These are phyloP conservation scores for Trichopoda pennipes DNA, from an alignment of 2,888 invertebrate genomes.

Conservation along the genomic window DNA sequence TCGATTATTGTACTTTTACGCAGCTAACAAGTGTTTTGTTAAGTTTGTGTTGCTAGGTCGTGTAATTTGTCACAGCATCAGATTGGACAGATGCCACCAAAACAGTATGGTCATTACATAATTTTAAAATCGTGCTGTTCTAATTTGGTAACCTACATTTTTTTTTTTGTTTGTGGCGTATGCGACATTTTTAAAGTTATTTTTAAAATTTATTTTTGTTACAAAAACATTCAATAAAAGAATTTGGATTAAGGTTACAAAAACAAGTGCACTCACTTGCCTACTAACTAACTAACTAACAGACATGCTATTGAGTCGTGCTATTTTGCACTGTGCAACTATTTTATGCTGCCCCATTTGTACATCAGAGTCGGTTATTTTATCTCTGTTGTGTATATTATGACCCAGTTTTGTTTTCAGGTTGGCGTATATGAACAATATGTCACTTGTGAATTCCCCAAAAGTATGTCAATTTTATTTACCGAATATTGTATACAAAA, in stretches of 20 bases:
- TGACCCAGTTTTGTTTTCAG: slow-evolving; percentile 52
- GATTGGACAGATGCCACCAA: too few species aligned
- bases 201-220: not conserved
- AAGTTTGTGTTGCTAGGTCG: too few species aligned
- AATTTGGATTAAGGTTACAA: slow-evolving; percentile 40
- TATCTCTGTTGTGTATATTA: slow-evolving; percentile 26
- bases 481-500: slow-evolving; percentile 24
- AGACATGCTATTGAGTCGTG: not conserved
- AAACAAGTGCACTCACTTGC: not conserved
- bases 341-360: slow-evolving; percentile 22
- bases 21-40: too few species aligned
- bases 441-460: slow-evolving; percentile 42
- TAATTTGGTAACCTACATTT: too few species aligned
- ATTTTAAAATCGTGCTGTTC: too few species aligned
- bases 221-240: slow-evolving; percentile 8
- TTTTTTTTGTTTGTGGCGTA: too few species aligned
- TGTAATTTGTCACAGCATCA: too few species aligned
- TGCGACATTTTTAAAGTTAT: not conserved
- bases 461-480: slow-evolving; percentile 61
- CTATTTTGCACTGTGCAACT: slow-evolving; percentile 17
- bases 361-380: slow-evolving; percentile 36
- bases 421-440: slow-evolving; percentile 42
- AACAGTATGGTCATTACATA: too few species aligned
- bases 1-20: too few species aligned
- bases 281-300: not conserved